Evolutionary conservation across 2,797 vertebrate species (phyloP).

Genomic region (Coregonus sp.): DNA sequence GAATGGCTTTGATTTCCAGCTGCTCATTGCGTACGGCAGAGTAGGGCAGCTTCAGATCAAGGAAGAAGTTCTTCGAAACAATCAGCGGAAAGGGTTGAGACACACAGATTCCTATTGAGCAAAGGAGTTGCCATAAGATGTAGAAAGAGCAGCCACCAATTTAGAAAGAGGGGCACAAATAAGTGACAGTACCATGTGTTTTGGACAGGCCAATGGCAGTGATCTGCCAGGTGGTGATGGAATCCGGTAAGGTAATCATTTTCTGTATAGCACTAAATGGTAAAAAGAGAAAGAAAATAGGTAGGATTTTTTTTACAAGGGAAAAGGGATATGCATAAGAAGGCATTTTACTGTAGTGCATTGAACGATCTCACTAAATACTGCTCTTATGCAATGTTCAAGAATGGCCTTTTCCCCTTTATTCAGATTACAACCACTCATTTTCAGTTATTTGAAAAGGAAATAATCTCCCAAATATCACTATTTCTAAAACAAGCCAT

Average conservation of each 20-base stretch:
- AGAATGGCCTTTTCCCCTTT: too few relatives aligned
- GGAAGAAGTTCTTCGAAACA: slow-evolving; percentile 83
- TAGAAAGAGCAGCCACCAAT: background rate
- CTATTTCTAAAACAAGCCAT: too few relatives aligned
- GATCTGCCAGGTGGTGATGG: slow-evolving; percentile 90
- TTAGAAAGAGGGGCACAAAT: background rate
- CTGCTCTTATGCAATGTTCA: too few relatives aligned
- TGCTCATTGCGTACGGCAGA: slow-evolving; percentile 81
- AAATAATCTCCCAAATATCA: too few relatives aligned
- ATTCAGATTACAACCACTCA: too few relatives aligned
- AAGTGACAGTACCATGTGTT: slow-evolving; percentile 43
- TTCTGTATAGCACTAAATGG: slow-evolving; percentile 33
- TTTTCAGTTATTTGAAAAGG: too few relatives aligned
- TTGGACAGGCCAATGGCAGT: slow-evolving; percentile 81
- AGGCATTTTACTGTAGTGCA: too few relatives aligned
- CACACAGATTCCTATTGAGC: slow-evolving; percentile 84
- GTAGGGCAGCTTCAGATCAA: slow-evolving; percentile 78
- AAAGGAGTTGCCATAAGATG: background rate
- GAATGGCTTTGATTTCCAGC: slow-evolving; percentile 84
- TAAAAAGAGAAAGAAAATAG: background rate
- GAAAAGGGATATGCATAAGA: too few relatives aligned
- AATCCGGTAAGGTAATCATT: slow-evolving; percentile 74
- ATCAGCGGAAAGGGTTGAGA: slow-evolving; percentile 80
- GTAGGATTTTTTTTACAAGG: too few relatives aligned
- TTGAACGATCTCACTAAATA: background rate